Percentiles rank a stretch among this genome's conserved stretches.
phyloP scores from a whole-genome alignment of 2,797 vertebrate species.

The Eulemur rubriventer region DNA sequence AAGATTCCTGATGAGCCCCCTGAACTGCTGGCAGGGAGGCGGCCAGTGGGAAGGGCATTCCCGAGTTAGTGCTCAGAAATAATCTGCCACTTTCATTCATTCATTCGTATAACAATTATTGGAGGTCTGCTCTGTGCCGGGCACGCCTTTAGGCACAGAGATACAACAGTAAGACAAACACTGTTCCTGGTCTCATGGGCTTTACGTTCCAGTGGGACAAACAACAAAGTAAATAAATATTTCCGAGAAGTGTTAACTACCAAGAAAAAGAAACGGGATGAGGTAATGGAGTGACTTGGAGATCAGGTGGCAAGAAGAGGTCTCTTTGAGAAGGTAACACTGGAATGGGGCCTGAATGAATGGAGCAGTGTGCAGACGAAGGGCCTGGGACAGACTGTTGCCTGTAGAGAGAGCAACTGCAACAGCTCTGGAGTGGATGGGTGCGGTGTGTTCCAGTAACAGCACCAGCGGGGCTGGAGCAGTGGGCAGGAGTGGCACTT shows the following conservation, averaged over 20 bases:
- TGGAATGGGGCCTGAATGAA: background rate
- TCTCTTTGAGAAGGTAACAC: background rate
- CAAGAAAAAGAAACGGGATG: background rate
- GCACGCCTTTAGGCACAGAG: background rate
- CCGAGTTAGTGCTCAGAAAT: background rate
- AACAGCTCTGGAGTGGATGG: background rate
- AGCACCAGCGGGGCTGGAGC: too few species aligned
- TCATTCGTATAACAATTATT: background rate
- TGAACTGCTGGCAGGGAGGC: background rate
- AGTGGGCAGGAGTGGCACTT: background rate
- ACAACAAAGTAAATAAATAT: background rate
- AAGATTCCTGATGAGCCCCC: background rate
- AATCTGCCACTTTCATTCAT: background rate
- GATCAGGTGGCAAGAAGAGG: background rate
- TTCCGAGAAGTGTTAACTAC: background rate
- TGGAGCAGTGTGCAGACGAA: background rate
- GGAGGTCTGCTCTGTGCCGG: background rate
- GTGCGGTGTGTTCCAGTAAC: background rate
- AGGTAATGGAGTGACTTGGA: background rate
- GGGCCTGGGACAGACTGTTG: background rate
- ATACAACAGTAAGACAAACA: background rate
- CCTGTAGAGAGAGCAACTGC: background rate
- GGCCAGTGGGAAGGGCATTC: background rate
- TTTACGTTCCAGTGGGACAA: background rate
- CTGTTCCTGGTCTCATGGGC: background rate